Evolutionary conservation across 2,888 invertebrate genomes (phyloP).

Genomic region (Conistra vaccinii): DNA sequence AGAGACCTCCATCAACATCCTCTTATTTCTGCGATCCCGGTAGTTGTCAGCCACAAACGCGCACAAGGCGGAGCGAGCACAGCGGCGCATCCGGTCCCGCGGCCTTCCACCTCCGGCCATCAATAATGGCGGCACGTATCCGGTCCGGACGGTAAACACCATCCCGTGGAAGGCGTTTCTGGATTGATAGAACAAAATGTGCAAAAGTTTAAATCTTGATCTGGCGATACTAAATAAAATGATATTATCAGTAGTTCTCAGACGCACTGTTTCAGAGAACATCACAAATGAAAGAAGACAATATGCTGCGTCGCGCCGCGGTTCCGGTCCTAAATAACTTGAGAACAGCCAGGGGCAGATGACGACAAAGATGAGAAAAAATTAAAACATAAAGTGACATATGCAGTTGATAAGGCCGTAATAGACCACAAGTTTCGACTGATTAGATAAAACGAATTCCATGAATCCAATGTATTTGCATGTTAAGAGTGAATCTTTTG

Average conservation of each 20-base stretch:
- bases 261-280: background rate
- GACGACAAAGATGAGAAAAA: background rate
- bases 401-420: background rate
- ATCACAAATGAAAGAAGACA: background rate
- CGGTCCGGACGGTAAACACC: constrained; percentile 63
- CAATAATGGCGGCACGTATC: constrained; percentile 66
- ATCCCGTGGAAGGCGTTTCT: constrained; percentile 37
- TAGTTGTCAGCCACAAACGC: constrained; percentile 64
- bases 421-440: background rate
- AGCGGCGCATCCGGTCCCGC: constrained; percentile 62
- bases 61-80: constrained; percentile 61
- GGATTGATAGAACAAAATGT: constrained; percentile 11
- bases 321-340: background rate
- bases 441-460: background rate
- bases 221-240: background rate
- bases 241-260: background rate
- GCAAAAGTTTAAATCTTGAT: constrained; percentile 17
- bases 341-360: background rate
- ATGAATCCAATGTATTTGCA: constrained; percentile 3
- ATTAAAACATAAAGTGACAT: background rate
- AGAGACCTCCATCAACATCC: constrained; percentile 53
- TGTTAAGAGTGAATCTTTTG: constrained; percentile 34
- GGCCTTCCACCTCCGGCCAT: constrained; percentile 69
- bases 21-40: constrained; percentile 58
- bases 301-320: background rate